These are phyloP conservation scores for Ochropleura plecta DNA, from an alignment of 2,888 invertebrate species.

Conservation along the genomic window DNA sequence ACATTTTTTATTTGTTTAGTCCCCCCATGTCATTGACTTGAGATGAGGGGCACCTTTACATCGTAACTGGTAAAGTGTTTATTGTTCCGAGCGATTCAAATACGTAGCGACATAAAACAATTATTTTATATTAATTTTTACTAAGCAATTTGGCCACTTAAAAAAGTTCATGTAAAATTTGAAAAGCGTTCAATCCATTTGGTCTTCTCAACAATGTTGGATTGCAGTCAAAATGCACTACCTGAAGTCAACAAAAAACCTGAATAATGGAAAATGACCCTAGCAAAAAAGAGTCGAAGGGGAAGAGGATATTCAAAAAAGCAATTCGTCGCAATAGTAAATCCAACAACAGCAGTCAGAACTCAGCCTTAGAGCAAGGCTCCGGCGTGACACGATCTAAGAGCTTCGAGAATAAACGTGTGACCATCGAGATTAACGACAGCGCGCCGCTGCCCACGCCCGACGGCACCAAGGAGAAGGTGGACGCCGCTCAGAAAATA, in stretches of 20 bases:
- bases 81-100: constrained; percentile 53
- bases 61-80: constrained; percentile 76
- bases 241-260: constrained; percentile 72
- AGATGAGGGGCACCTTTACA: constrained; percentile 79
- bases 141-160: constrained; percentile 15
- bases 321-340: constrained; percentile 85
- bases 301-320: constrained; percentile 87
- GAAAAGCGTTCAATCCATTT: constrained; percentile 19
- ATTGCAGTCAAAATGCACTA: constrained; percentile 84
- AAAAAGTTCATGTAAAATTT: constrained; percentile 34
- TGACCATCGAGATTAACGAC: constrained; percentile 77
- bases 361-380: constrained; percentile 74
- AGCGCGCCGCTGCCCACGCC: constrained; percentile 78
- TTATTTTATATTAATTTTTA: constrained; percentile 38
- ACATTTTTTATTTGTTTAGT: constrained; percentile 69
- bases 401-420: constrained; percentile 80
- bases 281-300: constrained; percentile 87
- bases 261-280: constrained; percentile 89
- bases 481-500: constrained; percentile 67
- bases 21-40: constrained; percentile 76
- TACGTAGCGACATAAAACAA: constrained; percentile 35
- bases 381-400: constrained; percentile 79
- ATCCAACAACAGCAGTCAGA: constrained; percentile 79
- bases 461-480: constrained; percentile 76
- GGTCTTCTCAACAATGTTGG: constrained; percentile 59